Base-by-base conservation (phyloP, 2,888 invertebrate genomes). In the Trichopoda pennipes region DNA sequence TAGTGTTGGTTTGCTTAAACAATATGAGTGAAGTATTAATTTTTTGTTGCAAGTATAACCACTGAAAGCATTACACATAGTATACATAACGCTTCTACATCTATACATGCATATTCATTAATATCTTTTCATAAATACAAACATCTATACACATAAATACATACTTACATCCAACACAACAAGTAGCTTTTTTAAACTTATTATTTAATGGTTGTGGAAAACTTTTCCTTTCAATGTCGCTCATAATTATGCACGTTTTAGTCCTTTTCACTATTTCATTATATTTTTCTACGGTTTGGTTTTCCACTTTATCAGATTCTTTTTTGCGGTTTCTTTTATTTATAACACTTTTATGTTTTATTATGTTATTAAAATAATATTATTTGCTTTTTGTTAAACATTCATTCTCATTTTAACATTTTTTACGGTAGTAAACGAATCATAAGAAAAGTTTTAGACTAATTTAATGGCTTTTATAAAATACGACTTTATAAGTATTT, bases 161-260 rank as follows among this genome's bases (percentile, higher is more conserved):
- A 66, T 53, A 44, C 53, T 23, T 19, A n/a, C 61, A 44, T n/a
- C n/a, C 44, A 63, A 21, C 44, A 35, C 47, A 72, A 64, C 56
- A 75, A 38, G 63, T 75, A 78, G 53, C 60, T 75, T 68, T 55
- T 44, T 82, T 51, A 56, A 74, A 73, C 55, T 77, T 77, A 68
- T 79, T 74, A 73, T 79, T 84, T 81, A 84, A 81, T 81, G 81
- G 75, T 66, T 66, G 60, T 81, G 61, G 47, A 81, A 82, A 84
- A 84, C 81, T 81, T 84, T 81, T 83, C 72, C 81, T 84, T 81
- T 84, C 81, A 78, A 78, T 81, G 84, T 84, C 84, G 79, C 79
- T 84, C 81, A 81, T 84, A 84, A 84, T 84, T 84, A 84, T 82
- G 75, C 70, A 72, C 74, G 49, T 82, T 77, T 82, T 82, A 72